phyloP scores from a whole-genome alignment of 2,888 invertebrate genomes.

The Abrostola tripartita region DNA sequence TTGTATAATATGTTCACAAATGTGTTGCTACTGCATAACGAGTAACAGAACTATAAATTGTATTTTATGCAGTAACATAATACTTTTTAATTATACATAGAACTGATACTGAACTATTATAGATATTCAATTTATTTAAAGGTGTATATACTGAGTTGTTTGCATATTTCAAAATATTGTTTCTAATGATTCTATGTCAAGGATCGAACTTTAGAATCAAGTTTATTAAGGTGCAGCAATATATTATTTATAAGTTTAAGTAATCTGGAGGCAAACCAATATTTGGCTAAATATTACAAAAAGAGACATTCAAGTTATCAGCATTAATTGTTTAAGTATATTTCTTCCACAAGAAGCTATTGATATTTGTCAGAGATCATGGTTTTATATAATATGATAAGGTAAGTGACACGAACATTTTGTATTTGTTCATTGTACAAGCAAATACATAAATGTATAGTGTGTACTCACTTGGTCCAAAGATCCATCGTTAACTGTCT shows the following conservation, averaged over 20 bases:
- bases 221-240: background rate
- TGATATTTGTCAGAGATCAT: too few species aligned
- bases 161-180: constrained; percentile 3
- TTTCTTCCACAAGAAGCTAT: too few species aligned
- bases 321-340: too few species aligned
- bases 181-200: constrained; percentile 5
- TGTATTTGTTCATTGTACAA: background rate
- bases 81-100: background rate
- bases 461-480: constrained; percentile 73
- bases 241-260: background rate
- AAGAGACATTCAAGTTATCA: too few species aligned
- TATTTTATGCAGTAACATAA: too few species aligned
- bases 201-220: background rate
- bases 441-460: background rate
- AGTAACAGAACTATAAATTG: too few species aligned
- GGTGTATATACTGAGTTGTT: background rate
- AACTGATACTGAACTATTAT: background rate
- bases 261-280: background rate
- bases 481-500: constrained; percentile 71
- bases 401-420: too few species aligned
- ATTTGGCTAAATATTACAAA: background rate
- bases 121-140: background rate
- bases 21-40: too few species aligned
- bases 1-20: too few species aligned
- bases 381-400: too few species aligned